Base-by-base conservation (phyloP, 2,113 vertebrate species). In the Australoheros scitulus region DNA sequence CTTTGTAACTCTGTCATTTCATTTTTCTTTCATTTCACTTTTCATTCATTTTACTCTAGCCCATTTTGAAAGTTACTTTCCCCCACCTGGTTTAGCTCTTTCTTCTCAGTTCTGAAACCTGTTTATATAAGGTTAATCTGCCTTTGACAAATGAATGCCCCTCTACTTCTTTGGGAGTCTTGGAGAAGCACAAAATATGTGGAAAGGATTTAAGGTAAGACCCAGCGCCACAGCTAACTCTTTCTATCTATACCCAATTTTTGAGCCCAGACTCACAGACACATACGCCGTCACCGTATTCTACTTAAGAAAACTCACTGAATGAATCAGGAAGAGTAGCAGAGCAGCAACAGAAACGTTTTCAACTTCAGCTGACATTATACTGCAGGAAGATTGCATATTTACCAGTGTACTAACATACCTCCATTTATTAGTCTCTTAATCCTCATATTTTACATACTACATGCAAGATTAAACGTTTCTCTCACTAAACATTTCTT, bases 151-250 rank as follows among this genome's bases (percentile, higher is more conserved):
- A 92, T 89, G 91, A 82, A 88, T 92, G 88, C 79, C 88, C 87
- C 82, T 88, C 56, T 89, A 83, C 84, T 88, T 92, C 81, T 90
- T 88, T 84, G 80, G 77, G 82, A 81, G 61, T 92, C 87, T 87
- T 78, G 80, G 80, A 88, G 82, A 89, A 92, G 70, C 29, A 38
- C 92, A 90, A 93, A 93, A 89, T 88, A 82, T 91, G 89, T 86
- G 92, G 88, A 89, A 90, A 81, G 89, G 93, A 95, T 95, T 95
- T 93, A 93, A 92, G 91, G 91, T 95, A 95, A 93, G 88, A 93
- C 90, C 89, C 24, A 20, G 56, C 87, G 87, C 90, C 86, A 86
- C 65, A 84, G 15, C 41, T 70, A 90, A 86, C 83, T 91, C 79
- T 83, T 87, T 91, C 88, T 87, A 87, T 93, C 78, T 79, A 60